phyloP scores from a whole-genome alignment of 1,140 invertebrate genomes.

The Trypoxylus dichotomus region DNA sequence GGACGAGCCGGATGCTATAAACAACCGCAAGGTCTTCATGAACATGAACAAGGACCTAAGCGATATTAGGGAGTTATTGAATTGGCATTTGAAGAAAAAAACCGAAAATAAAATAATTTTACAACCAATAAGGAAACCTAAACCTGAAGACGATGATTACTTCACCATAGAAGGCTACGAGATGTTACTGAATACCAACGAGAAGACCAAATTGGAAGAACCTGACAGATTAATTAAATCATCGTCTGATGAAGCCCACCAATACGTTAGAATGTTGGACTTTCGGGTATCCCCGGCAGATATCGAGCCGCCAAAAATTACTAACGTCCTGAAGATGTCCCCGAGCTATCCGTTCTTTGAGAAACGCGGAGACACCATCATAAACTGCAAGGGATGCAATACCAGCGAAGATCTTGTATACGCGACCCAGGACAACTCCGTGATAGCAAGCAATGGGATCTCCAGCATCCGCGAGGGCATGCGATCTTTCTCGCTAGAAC shows the following conservation, averaged over 20 bases:
- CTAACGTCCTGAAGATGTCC: slow-evolving; percentile 38
- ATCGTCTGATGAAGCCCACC: not conserved
- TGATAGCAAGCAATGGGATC: slow-evolving; percentile 39
- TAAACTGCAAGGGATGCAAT: not conserved
- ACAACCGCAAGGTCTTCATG: not conserved
- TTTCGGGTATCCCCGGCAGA: not conserved
- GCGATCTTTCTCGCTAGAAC: slow-evolving; percentile 37
- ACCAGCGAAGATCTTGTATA: not conserved
- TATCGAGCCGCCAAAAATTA: slow-evolving; percentile 32
- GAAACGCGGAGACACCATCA: not conserved
- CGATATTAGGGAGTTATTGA: slow-evolving; percentile 30
- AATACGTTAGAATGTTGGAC: slow-evolving; percentile 17
- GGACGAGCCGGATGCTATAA: not conserved
- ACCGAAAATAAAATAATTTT: slow-evolving; percentile 25
- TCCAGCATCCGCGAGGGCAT: slow-evolving; percentile 42
- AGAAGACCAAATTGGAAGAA: slow-evolving; percentile 16
- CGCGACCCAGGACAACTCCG: slow-evolving; percentile 33
- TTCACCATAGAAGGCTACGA: slow-evolving; percentile 17
- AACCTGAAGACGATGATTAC: not conserved
- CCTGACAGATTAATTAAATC: not conserved
- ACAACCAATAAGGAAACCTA: not conserved
- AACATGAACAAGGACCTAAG: slow-evolving; percentile 8
- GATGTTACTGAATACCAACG: not conserved
- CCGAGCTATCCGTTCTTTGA: slow-evolving; percentile 35
- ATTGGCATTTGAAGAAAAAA: slow-evolving; percentile 28